phyloP scores from a whole-genome alignment of 1,140 invertebrate genomes.

The Cardiocondyla obscurior region DNA sequence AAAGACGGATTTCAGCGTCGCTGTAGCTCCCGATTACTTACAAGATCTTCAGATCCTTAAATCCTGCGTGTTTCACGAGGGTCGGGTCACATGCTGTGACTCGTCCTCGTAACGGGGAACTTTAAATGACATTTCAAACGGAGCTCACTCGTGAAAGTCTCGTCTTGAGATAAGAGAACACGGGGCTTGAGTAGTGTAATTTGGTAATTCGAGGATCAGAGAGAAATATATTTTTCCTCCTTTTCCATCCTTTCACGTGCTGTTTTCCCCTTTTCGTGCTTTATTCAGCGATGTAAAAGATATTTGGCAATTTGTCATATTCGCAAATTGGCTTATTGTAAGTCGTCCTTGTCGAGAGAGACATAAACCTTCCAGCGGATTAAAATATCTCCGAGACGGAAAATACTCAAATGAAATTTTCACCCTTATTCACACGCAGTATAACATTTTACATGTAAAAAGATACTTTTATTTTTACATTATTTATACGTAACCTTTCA shows the following conservation, averaged over 20 bases:
- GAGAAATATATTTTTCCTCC: constrained; percentile 53
- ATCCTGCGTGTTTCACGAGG: constrained; percentile 43
- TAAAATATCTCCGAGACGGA: neutral
- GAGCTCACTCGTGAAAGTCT: constrained; percentile 40
- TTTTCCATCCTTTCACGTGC: neutral
- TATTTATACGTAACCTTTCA: neutral
- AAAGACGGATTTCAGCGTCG: neutral
- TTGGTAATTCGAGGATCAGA: constrained; percentile 60
- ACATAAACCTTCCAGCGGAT: neutral
- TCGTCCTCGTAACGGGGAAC: constrained; percentile 43
- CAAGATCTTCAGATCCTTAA: constrained; percentile 23
- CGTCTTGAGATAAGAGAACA: constrained; percentile 24
- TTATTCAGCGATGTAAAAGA: neutral
- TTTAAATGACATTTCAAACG: constrained; percentile 54
- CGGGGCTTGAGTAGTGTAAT: constrained; percentile 55
- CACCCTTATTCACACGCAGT: neutral
- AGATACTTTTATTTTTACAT: neutral
- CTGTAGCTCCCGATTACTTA: constrained; percentile 31
- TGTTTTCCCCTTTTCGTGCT: neutral
- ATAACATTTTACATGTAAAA: neutral
- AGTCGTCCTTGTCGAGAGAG: neutral
- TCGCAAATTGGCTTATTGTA: neutral
- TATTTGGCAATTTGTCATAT: constrained; percentile 1
- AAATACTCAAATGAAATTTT: neutral
- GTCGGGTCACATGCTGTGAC: constrained; percentile 37